Percentiles rank a stretch among this genome's conserved stretches.
phyloP scores from a whole-genome alignment of 2,888 invertebrate genomes.

The Alloscopus bannaensis region DNA sequence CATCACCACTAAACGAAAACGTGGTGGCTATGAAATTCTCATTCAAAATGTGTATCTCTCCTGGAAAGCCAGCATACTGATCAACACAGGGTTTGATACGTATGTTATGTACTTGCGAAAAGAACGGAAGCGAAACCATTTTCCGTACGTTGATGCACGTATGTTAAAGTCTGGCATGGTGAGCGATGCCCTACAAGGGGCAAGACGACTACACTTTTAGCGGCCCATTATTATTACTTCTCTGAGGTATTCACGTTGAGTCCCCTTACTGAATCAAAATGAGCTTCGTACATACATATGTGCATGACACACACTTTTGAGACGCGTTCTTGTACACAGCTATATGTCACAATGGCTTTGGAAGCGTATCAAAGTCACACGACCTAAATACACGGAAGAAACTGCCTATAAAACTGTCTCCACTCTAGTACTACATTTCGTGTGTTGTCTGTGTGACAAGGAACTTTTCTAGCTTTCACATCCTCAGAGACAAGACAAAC shows the following conservation, averaged over 20 bases:
- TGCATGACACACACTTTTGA: neutral
- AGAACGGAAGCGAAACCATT: neutral
- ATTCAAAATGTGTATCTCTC: conserved; percentile 1
- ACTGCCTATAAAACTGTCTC: conserved; percentile 10
- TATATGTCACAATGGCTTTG: neutral
- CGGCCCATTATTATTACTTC: conserved; percentile 41
- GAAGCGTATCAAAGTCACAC: neutral
- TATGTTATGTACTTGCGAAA: neutral
- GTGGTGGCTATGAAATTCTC: conserved; percentile 12
- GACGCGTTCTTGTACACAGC: neutral
- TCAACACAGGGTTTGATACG: neutral
- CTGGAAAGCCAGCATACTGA: too few species aligned
- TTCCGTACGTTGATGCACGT: neutral
- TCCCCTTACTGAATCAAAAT: conserved; percentile 52
- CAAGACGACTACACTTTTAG: neutral
- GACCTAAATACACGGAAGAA: neutral
- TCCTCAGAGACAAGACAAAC: conserved; percentile 39
- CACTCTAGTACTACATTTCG: conserved; percentile 23
- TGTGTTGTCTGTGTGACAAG: conserved; percentile 35
- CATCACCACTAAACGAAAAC: neutral
- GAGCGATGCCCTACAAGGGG: neutral
- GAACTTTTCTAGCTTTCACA: conserved; percentile 37
- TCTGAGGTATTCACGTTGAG: conserved; percentile 48
- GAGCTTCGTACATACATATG: conserved; percentile 13
- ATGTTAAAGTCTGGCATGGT: neutral